These are phyloP conservation scores for Macropis europaea DNA, from an alignment of 2,888 invertebrate genomes.

Conservation along the genomic window DNA sequence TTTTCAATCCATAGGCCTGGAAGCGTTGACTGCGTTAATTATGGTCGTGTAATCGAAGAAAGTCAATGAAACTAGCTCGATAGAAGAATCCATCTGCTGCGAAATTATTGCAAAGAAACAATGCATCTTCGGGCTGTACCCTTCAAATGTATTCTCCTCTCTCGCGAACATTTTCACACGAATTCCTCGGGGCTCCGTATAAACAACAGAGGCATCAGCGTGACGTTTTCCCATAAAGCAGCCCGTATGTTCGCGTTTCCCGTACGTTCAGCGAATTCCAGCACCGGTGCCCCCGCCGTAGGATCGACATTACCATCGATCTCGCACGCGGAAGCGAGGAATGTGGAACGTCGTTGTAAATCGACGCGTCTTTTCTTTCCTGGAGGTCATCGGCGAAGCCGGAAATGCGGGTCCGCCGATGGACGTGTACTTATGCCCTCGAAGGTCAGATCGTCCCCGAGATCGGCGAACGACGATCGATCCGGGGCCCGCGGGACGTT, in stretches of 20 bases:
- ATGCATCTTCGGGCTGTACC: too few species aligned
- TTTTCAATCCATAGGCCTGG: too few species aligned
- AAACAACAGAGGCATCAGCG: slow-evolving; percentile 1
- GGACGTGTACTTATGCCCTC: slow-evolving; percentile 36
- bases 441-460: slow-evolving; percentile 31
- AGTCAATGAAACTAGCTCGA: too few species aligned
- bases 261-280: slow-evolving; percentile 45
- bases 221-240: background rate
- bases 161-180: background rate
- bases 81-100: too few species aligned
- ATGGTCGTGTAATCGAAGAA: too few species aligned
- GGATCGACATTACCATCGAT: slow-evolving; percentile 32
- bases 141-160: too few species aligned
- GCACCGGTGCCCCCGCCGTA: too few species aligned
- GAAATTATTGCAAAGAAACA: too few species aligned
- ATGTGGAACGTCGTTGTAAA: slow-evolving; percentile 60
- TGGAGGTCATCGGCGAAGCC: slow-evolving; percentile 57
- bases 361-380: slow-evolving; percentile 51
- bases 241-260: slow-evolving; percentile 7
- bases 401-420: slow-evolving; percentile 55
- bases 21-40: too few species aligned
- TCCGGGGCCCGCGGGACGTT: slow-evolving; percentile 44
- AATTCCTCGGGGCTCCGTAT: background rate
- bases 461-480: slow-evolving; percentile 44
- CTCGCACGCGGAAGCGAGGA: slow-evolving; percentile 45